Evolutionary conservation across 2,113 vertebrate species (phyloP), one percentile per base, ranked within the genome.

Genomic region (Thomomys bottae): DNA sequence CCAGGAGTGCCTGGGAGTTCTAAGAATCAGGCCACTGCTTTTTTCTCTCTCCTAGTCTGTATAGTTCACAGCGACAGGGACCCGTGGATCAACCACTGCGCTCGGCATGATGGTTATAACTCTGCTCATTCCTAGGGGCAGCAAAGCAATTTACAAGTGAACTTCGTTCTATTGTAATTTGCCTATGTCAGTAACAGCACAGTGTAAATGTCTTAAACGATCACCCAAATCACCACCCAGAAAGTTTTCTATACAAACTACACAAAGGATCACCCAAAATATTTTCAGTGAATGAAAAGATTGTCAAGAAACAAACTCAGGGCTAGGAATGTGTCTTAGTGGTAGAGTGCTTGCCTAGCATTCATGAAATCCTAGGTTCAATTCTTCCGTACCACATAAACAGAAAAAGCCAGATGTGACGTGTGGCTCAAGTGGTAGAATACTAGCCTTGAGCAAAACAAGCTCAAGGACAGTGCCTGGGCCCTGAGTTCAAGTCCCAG

Each of bases 71-170:
- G 76, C 12, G 20, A 87, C 92, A 70, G 87, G 91, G 81, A 15
- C 24, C 20, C 66, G 14, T 40, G 89, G 93, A 96, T 90, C 91
- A 95, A 87, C 54, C 12, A 40, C 26, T 95, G 72, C 90, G 66
- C 95, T 94, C 85, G 73, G 63, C 95, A 93, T 75, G 83, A 95
- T 75, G 24, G 67, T 40, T 81, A 1, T n/a, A 90, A 76, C 70
- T 24, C 61, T 94, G 94, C 96, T 97, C 96, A 95, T 94, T 88
- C 94, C 34, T 96, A 95, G 94, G 96, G 84, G 66, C 83, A 95
- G 72, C 78, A 92, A 67, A 96, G 15, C n/a, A 96, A 93, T 91
- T 97, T 95, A 88, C 45, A 59, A 90, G 38, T 89, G 68, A 84
- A 21, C 32, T 79, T 96, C 93, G 95, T 94, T 96, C 93, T 83